Evolutionary conservation across 2,888 invertebrate species (phyloP).

Genomic region (Psylliodes chrysocephalus): DNA sequence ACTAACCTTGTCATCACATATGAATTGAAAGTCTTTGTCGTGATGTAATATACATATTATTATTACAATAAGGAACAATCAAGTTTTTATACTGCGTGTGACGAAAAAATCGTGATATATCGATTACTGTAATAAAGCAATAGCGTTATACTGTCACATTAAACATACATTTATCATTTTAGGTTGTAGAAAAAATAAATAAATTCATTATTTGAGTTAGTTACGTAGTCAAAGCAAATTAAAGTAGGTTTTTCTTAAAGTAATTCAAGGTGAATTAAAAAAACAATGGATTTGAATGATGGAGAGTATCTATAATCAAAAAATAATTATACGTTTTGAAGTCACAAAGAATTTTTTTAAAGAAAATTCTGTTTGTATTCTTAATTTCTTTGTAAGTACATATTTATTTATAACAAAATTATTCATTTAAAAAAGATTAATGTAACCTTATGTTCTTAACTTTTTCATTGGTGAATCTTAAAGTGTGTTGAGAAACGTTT

Average conservation of each 20-base stretch:
- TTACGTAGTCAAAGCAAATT: background rate
- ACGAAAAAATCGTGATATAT: background rate
- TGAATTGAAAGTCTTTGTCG: conserved; percentile 9
- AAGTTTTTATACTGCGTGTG: background rate
- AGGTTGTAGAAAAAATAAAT: background rate
- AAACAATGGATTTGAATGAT: background rate
- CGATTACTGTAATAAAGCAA: background rate
- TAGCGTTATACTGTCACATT: conserved; percentile 2
- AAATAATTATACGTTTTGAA: too few relatives aligned
- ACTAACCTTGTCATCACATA: conserved; percentile 12
- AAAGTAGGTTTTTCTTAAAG: background rate
- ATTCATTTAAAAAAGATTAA: too few relatives aligned
- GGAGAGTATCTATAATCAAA: too few relatives aligned
- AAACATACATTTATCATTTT: background rate
- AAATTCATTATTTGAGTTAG: background rate
- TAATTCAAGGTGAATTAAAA: background rate
- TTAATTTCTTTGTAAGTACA: too few relatives aligned
- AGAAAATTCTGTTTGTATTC: too few relatives aligned
- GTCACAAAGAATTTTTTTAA: too few relatives aligned
- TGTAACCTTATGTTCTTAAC: too few relatives aligned
- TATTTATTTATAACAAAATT: too few relatives aligned
- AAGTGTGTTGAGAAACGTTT: too few relatives aligned
- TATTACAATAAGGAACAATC: background rate
- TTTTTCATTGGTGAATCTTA: too few relatives aligned
- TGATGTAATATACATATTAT: conserved; percentile 9